A percentile compares a stretch with the other conserved stretches of the same genome.
Conservation (phyloP, 1,140 invertebrate species). For the Oncopodura yosiiana region DNA sequence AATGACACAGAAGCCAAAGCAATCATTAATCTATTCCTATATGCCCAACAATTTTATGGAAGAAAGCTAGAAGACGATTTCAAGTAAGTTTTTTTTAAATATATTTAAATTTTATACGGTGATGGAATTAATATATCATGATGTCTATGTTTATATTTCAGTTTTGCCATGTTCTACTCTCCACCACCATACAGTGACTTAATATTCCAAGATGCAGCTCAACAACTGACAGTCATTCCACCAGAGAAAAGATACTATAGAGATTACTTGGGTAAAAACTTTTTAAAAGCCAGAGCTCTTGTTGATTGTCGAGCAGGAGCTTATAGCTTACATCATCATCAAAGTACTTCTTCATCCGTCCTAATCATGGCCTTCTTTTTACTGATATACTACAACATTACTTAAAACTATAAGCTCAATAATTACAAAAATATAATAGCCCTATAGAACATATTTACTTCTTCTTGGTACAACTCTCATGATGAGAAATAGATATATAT, state of each 20-base stretch:
- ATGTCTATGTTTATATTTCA: slow-evolving; percentile 38
- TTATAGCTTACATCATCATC: too few species aligned
- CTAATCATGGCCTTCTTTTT: too few species aligned
- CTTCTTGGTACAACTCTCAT: too few species aligned
- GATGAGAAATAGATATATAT: too few species aligned
- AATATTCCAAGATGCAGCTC: slow-evolving; percentile 85
- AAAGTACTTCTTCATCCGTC: too few species aligned
- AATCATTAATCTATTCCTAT: slow-evolving; percentile 75
- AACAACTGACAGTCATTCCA: slow-evolving; percentile 63
- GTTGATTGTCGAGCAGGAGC: slow-evolving; percentile 63
- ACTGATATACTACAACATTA: too few species aligned
- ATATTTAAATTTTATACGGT: background rate
- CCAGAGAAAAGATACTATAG: slow-evolving; percentile 53
- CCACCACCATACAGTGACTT: slow-evolving; percentile 67
- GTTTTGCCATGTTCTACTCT: slow-evolving; percentile 83
- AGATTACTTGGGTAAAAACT: slow-evolving; percentile 60
- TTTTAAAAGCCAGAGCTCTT: slow-evolving; percentile 61
- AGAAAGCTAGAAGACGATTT: slow-evolving; percentile 73
- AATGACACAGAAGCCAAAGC: slow-evolving; percentile 73
- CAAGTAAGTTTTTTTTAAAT: slow-evolving; percentile 45
- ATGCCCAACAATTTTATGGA: slow-evolving; percentile 83
- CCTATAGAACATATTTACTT: too few species aligned
- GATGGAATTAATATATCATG: slow-evolving; percentile 22
- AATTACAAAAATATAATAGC: too few species aligned
- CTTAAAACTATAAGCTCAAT: too few species aligned